Conservation (phyloP, 2,797 vertebrate genomes). For the Chlorospingus flavigularis region DNA sequence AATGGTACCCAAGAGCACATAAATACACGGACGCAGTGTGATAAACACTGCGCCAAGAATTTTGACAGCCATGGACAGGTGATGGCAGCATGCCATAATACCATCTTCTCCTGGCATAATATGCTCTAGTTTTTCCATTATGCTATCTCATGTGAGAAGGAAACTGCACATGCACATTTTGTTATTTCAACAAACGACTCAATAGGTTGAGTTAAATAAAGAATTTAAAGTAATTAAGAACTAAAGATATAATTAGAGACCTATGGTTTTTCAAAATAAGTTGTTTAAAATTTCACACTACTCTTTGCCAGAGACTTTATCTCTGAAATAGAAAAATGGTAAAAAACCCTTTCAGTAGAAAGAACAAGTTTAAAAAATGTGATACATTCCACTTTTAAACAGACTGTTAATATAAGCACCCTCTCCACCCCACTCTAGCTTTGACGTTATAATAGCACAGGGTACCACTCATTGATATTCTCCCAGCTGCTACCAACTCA, state of each 20-base stretch:
- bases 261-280: background rate
- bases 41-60: background rate
- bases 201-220: background rate
- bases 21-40: fast-evolving
- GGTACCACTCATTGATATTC: background rate
- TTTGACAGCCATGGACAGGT: background rate
- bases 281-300: background rate
- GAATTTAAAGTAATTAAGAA: background rate
- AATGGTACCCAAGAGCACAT: background rate
- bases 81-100: background rate
- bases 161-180: background rate
- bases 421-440: background rate
- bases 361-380: background rate
- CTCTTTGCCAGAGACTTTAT: background rate
- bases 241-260: background rate
- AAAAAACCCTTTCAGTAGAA: background rate
- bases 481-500: background rate
- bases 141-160: background rate
- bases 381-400: background rate
- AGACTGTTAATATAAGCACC: background rate
- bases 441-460: background rate
- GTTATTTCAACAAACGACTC: background rate
- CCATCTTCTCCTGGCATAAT: background rate
- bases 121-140: background rate
- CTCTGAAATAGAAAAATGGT: background rate